Percentiles rank a stretch among this genome's conserved stretches.
These are phyloP conservation scores for Drosophila tripunctata DNA, from an alignment of 2,888 invertebrate genomes.

Conservation along the genomic window DNA sequence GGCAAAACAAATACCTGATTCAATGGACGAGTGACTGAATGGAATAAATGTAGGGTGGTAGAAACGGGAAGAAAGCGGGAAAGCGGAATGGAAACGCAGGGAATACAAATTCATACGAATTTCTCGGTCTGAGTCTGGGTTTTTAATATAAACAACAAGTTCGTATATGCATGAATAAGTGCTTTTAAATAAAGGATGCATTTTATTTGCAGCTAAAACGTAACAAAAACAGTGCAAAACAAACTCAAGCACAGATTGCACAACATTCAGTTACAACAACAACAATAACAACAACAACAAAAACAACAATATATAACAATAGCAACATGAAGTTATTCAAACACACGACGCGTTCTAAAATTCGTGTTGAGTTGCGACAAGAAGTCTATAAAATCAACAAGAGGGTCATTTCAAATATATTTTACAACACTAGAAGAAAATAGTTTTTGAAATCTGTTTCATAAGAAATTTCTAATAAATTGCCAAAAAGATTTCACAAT, in stretches of 20 bases:
- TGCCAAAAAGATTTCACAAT: too few species aligned
- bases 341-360: constrained; percentile 58
- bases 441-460: neutral
- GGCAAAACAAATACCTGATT: constrained; percentile 11
- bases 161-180: constrained; percentile 67
- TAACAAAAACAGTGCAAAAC: constrained; percentile 58
- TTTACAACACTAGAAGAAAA: neutral
- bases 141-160: constrained; percentile 59
- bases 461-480: too few species aligned
- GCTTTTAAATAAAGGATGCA: constrained; percentile 67
- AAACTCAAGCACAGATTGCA: constrained; percentile 71
- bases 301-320: constrained; percentile 17
- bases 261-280: constrained; percentile 30
- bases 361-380: constrained; percentile 61
- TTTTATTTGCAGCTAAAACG: constrained; percentile 63
- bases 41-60: neutral
- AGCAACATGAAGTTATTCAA: constrained; percentile 62
- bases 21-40: neutral
- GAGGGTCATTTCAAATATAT: constrained; percentile 46
- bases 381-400: constrained; percentile 54
- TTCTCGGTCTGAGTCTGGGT: constrained; percentile 22
- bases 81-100: neutral
- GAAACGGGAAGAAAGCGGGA: neutral
- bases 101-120: constrained; percentile 9
- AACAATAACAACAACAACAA: constrained; percentile 25